These are phyloP conservation scores for Hydrotaea cyrtoneurina DNA, from an alignment of 2,888 invertebrate genomes.

Conservation along the genomic window DNA sequence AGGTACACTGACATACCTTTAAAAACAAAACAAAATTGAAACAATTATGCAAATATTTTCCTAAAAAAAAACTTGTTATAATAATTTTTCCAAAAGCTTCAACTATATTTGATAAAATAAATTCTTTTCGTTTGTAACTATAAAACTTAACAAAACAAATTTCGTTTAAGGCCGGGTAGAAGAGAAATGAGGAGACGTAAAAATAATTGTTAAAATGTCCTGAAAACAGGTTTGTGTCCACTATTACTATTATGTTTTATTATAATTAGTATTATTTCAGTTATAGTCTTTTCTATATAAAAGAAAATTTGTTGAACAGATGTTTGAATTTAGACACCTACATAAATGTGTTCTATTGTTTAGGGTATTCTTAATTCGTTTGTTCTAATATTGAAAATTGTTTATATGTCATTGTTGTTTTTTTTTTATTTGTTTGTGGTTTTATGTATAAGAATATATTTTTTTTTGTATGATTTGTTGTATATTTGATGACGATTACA, in stretches of 20 bases:
- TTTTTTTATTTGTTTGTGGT: background rate
- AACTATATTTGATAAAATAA: constrained; percentile 1
- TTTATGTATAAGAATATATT: background rate
- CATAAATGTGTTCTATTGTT: background rate
- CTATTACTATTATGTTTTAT: background rate
- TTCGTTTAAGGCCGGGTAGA: background rate
- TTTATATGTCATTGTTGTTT: background rate
- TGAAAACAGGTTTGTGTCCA: background rate
- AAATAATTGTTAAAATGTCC: background rate
- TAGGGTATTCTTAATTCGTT: background rate
- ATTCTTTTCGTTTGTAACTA: background rate
- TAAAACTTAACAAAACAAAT: constrained; percentile 3
- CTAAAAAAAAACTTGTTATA: no score
- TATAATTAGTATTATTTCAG: background rate
- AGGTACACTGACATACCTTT: no score
- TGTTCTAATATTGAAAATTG: background rate
- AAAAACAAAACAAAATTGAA: background rate
- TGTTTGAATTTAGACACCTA: background rate
- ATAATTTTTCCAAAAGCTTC: background rate
- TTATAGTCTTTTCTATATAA: no score
- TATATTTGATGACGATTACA: background rate
- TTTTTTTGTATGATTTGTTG: background rate
- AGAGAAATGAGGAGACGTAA: background rate
- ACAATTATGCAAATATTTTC: background rate
- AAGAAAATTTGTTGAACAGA: background rate